Percentiles rank a stretch among this genome's conserved stretches.
These are phyloP conservation scores for Ophiothrix spiculata DNA, from an alignment of 35 echinoderm and acorn worm species.

Conservation along the genomic window DNA sequence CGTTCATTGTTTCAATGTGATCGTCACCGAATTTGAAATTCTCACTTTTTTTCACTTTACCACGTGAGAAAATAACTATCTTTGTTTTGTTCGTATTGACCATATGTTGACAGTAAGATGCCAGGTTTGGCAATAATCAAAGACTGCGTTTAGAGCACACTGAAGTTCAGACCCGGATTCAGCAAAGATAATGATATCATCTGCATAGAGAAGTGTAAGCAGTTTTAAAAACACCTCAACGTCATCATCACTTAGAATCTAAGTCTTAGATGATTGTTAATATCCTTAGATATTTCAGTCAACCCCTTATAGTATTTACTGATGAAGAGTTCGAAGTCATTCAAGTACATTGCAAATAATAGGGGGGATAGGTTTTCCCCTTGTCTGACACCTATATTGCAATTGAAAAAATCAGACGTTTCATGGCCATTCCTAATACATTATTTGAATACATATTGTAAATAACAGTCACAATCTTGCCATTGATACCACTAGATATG, in stretches of 20 bases:
- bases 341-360: background rate
- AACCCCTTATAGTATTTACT: background rate
- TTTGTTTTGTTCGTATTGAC: background rate
- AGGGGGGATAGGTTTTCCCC: background rate
- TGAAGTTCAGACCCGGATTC: background rate
- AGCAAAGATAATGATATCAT: background rate
- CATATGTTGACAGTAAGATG: background rate
- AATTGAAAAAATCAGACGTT: background rate
- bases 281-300: background rate
- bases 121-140: too few relatives aligned
- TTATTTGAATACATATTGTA: background rate
- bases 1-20: background rate
- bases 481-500: background rate
- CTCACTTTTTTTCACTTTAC: background rate
- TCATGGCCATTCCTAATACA: background rate
- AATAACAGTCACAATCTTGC: background rate
- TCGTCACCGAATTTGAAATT: background rate
- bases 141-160: background rate
- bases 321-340: background rate
- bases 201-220: background rate
- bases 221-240: slow-evolving; percentile 7
- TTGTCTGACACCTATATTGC: background rate
- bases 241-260: background rate
- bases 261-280: background rate
- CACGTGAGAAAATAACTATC: background rate